Evolutionary conservation across 2,888 invertebrate species (phyloP).

Genomic region (Erpobdella octoculata): DNA sequence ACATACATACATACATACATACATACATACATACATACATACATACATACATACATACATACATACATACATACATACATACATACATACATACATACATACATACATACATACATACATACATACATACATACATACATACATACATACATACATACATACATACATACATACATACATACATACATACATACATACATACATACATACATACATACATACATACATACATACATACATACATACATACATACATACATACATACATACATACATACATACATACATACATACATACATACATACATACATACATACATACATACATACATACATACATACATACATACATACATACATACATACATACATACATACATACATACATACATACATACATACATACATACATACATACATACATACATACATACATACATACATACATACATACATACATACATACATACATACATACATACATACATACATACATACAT

Average conservation of each 20-base stretch:
- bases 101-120: no score
- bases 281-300: not conserved
- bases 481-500: slow-evolving; percentile 15
- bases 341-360: not conserved
- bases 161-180: no score
- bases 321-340: not conserved
- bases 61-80: no score
- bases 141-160: no score
- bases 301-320: slow-evolving; percentile 3
- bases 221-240: not conserved
- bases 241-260: slow-evolving; percentile 7
- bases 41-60: no score
- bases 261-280: not conserved
- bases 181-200: no score
- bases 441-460: slow-evolving; percentile 19
- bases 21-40: no score
- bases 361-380: slow-evolving; percentile 3
- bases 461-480: slow-evolving; percentile 18
- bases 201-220: not conserved
- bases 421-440: slow-evolving; percentile 19
- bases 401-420: slow-evolving; percentile 15
- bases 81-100: no score
- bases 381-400: not conserved
- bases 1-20: no score
- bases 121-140: no score